Evolutionary conservation across 2,888 invertebrate genomes (phyloP), one percentile per base, ranked within the genome.

Genomic region (Cyclophora punctaria): DNA sequence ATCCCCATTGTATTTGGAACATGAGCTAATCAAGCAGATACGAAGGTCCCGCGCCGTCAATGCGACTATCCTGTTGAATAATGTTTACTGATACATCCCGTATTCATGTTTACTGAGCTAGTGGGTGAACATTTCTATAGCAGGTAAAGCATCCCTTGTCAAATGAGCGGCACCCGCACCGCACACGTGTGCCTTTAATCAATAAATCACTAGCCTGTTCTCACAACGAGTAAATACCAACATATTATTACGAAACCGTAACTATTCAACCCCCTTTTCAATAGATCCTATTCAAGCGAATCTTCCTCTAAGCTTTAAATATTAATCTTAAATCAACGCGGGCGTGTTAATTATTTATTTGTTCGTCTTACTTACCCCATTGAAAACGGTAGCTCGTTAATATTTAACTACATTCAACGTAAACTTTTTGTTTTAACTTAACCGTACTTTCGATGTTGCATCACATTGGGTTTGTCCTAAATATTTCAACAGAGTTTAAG

Each of bases 121-220:
- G 59, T 20, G 61, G 57, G 57, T 48, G 58, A 63, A 60, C 66
- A 67, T 76, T 80, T 78, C 75, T 75, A 78, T 69, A 79, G 82
- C 85, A 85, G 86, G 85, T 84, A 85, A 63, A 71, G 66, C 71
- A 72, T 78, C 81, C 83, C 81, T 76, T 72, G 76, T 83, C 81
- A 82, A 72, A 70, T 66, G 69, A 67, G 62, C 61, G 63, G 69
- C 67, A 65, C 64, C 67, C 62, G 58, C 61, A 62, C 71, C 67
- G 67, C 75, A 79, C 82, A 83, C 82, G 82, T 81, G 83, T 79
- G 69, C 69, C 62, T 60, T 52, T 60, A 69, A 66, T 66, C 67
- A 69, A 83, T 85, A 82, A 79, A 83, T 83, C 80, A 81, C 71
- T 62, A 64, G 65, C 56, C 66, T 59, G 60, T 66, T 64, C 63